Percentiles rank a stretch among this genome's conserved stretches.
phyloP scores from a whole-genome alignment of 1,140 invertebrate species.

The Orius insidiosus region DNA sequence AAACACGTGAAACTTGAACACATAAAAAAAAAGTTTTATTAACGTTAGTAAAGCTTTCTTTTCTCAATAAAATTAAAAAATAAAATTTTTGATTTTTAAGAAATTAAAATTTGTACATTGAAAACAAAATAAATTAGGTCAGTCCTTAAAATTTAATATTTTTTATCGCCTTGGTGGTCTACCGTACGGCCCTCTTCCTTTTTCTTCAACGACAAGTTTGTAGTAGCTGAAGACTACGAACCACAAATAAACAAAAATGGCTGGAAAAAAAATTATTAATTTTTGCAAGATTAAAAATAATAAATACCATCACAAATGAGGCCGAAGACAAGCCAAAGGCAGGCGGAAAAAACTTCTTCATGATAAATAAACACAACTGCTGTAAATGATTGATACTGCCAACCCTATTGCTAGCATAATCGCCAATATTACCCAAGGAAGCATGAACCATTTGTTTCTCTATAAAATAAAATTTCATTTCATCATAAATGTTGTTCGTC shows the following conservation, averaged over 20 bases:
- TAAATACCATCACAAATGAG: slow-evolving; percentile 35
- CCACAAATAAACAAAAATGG: slow-evolving; percentile 54
- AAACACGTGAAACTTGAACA: too few relatives aligned
- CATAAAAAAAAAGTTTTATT: too few relatives aligned
- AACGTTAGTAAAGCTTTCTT: too few relatives aligned
- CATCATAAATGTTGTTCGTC: too few relatives aligned
- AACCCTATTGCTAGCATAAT: slow-evolving; percentile 55
- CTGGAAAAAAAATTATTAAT: slow-evolving; percentile 28
- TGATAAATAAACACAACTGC: slow-evolving; percentile 50
- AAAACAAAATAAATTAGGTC: too few relatives aligned
- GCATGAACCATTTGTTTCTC: slow-evolving; percentile 60
- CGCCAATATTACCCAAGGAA: slow-evolving; percentile 62
- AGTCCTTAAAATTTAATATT: neutral
- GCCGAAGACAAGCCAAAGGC: slow-evolving; percentile 41
- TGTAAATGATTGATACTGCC: slow-evolving; percentile 55
- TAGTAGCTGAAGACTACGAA: slow-evolving; percentile 63
- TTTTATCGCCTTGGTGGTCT: slow-evolving; percentile 20
- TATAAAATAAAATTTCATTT: slow-evolving; percentile 29
- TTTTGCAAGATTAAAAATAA: slow-evolving; percentile 14
- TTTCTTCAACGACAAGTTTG: slow-evolving; percentile 44
- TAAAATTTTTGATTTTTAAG: too few relatives aligned
- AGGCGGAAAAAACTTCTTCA: slow-evolving; percentile 32
- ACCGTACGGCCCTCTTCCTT: slow-evolving; percentile 31
- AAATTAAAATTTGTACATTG: too few relatives aligned
- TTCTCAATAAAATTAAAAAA: too few relatives aligned